Conservation (phyloP, 2,888 invertebrate species). For the Carterocephalus palaemon region DNA sequence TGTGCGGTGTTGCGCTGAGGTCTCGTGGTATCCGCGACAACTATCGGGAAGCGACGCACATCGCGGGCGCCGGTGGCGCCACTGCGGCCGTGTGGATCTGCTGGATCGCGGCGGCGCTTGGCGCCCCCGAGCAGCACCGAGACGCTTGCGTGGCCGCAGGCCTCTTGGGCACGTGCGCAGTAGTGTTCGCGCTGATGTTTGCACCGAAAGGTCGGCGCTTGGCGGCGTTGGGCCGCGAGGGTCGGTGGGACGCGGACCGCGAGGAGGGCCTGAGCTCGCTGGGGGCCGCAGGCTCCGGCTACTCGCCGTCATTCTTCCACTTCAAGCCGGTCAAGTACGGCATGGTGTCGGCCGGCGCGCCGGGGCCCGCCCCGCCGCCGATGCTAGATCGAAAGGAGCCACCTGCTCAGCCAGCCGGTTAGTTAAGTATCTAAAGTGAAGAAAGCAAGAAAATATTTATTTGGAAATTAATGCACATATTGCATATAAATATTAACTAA, state of each 20-base stretch:
- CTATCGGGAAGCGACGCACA: slow-evolving; percentile 95
- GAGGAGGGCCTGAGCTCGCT: slow-evolving; percentile 90
- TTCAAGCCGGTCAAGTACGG: slow-evolving; percentile 92
- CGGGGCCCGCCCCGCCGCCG: slow-evolving; percentile 59
- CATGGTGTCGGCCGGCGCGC: slow-evolving; percentile 78
- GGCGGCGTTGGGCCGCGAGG: slow-evolving; percentile 94
- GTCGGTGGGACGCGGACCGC: slow-evolving; percentile 88
- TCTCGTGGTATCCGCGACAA: slow-evolving; percentile 94
- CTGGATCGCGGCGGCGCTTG: slow-evolving; percentile 90
- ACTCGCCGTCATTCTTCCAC: slow-evolving; percentile 95
- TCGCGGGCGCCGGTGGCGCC: slow-evolving; percentile 91
- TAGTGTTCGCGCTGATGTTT: slow-evolving; percentile 95
- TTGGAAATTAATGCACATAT: too few species aligned
- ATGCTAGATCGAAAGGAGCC: slow-evolving; percentile 76
- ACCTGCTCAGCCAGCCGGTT: slow-evolving; percentile 77
- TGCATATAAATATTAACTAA: too few species aligned
- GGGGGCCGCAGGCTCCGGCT: slow-evolving; percentile 87
- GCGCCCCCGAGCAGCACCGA: slow-evolving; percentile 86
- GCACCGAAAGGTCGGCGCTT: slow-evolving; percentile 94
- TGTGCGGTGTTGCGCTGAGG: slow-evolving; percentile 89
- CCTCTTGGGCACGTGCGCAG: slow-evolving; percentile 88
- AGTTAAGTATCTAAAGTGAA: slow-evolving; percentile 75
- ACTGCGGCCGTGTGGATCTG: slow-evolving; percentile 92
- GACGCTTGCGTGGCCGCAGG: slow-evolving; percentile 95
- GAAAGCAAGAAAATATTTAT: too few species aligned